Evolutionary conservation across 2,888 invertebrate species (phyloP), one percentile per base, ranked within the genome.

Genomic region (Ornithoptera priamus): DNA sequence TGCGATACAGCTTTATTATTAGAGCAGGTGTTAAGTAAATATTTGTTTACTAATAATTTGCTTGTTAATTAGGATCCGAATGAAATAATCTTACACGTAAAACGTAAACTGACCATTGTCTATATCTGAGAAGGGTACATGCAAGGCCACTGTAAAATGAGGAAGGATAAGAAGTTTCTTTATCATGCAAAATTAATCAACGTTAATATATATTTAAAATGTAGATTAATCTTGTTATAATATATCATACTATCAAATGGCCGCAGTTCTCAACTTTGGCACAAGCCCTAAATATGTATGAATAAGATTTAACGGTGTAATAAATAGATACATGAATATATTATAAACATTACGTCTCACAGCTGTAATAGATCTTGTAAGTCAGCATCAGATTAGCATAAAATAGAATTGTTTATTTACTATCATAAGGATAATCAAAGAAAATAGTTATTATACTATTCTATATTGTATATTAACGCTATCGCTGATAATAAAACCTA

Each of bases 261-360:
- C 6, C 42, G 15, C 36, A 8, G 36, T 63, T 10, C 12, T 22
- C 10, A 63, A 50, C 17, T 56, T 63, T 63, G 63, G 63, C 63
- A 36, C 63, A 56, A 24, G 24, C 24, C 24, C 24, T 24, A 62
- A 39, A 46, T n/a, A 50, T 62, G 46, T 62, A 62, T 50, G 22
- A 50, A 22, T 62, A 50, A 22, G 62, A 1, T 42, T 12, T 0
- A 18, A 4, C 10, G 20, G n/a, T 1, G 20, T 64, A 17, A n/a
- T 56, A 56, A 64, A 50, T 50, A 17, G 12, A 50, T 50, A 17
- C 18, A 5, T 15, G 50, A 17, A 50, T 17, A 50, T 50, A 50
- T 50, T 50, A 5, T 17, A 18, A 50, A 50, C 18, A 50, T 15
- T 50, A 1, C 0, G 50, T 50, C 50, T 50, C 50, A 50, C 50